Percentiles rank a stretch among this genome's conserved stretches.
These are phyloP conservation scores for Scortum barcoo DNA, from an alignment of 2,113 vertebrate genomes.

Conservation along the genomic window DNA sequence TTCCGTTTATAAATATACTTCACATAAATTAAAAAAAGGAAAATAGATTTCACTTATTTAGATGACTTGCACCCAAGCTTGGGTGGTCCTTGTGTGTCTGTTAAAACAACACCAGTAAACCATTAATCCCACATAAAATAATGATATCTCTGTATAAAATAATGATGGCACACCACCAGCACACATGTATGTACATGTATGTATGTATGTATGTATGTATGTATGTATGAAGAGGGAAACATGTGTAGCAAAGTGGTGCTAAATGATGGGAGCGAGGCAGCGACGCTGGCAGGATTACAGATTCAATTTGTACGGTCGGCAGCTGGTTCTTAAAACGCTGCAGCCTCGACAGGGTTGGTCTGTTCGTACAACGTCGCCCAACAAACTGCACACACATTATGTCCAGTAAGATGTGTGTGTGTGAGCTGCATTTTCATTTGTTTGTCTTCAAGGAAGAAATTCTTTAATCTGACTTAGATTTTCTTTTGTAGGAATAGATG, in stretches of 20 bases:
- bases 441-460: not conserved
- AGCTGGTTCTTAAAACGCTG: slow-evolving; percentile 7
- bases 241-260: slow-evolving; percentile 29
- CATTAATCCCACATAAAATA: slow-evolving; percentile 46
- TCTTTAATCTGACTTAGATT: not conserved
- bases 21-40: too few species aligned
- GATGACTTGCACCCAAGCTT: not conserved
- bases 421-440: not conserved
- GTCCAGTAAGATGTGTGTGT: not conserved
- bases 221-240: not conserved
- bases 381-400: not conserved
- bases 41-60: not conserved
- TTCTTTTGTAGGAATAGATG: too few species aligned
- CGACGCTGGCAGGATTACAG: slow-evolving; percentile 39
- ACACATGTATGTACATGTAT: not conserved
- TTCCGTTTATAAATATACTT: not conserved
- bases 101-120: too few species aligned
- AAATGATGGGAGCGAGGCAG: slow-evolving; percentile 19
- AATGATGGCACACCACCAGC: slow-evolving; percentile 24
- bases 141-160: slow-evolving; percentile 23
- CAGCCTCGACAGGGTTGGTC: not conserved
- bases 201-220: too few species aligned
- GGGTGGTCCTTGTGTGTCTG: not conserved
- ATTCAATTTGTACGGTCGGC: slow-evolving; percentile 11
- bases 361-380: not conserved